Evolutionary conservation across 2,113 vertebrate genomes (phyloP).

Genomic region (Ascaphus truei): DNA sequence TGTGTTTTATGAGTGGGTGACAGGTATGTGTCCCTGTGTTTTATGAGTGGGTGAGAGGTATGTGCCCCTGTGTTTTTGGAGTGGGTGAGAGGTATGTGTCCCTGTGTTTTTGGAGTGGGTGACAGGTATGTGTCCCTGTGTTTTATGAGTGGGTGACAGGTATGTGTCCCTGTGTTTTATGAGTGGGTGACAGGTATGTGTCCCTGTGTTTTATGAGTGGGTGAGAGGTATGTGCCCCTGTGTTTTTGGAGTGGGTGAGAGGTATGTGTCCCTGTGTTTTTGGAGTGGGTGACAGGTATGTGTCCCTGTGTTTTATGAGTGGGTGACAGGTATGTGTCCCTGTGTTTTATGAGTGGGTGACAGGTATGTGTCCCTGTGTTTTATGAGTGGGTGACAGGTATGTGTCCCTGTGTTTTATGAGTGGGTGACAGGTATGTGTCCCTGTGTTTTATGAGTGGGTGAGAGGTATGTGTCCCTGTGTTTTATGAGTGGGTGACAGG

Average conservation of each 20-base stretch:
- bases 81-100: not conserved
- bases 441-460: too few relatives aligned
- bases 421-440: not conserved
- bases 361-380: not conserved
- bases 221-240: too few relatives aligned
- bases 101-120: not conserved
- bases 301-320: too few relatives aligned
- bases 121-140: not conserved
- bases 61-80: not conserved
- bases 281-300: too few relatives aligned
- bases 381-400: not conserved
- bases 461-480: too few relatives aligned
- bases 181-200: too few relatives aligned
- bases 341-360: not conserved
- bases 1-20: not conserved
- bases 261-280: too few relatives aligned
- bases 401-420: not conserved
- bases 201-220: too few relatives aligned
- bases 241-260: too few relatives aligned
- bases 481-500: too few relatives aligned
- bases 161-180: too few relatives aligned
- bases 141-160: not conserved
- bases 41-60: not conserved
- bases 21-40: not conserved
- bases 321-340: too few relatives aligned